Evolutionary conservation across 2,888 invertebrate species (phyloP).

Genomic region (Eumacrocentrus americanus): DNA sequence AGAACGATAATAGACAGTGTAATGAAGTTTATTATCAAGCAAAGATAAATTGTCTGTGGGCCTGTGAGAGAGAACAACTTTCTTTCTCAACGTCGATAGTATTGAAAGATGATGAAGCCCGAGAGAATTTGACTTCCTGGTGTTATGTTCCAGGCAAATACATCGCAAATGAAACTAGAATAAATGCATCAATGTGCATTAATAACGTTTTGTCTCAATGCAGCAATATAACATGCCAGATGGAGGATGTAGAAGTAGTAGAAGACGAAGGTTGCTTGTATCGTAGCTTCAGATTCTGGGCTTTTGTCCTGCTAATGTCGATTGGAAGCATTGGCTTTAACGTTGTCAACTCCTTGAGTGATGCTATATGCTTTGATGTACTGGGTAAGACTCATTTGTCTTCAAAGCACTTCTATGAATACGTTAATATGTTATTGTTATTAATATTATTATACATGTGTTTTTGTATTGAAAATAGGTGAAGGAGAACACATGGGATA

Average conservation of each 20-base stretch:
- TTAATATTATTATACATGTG: background rate
- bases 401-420: too few relatives aligned
- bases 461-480: conserved; percentile 63
- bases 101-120: background rate
- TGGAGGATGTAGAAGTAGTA: conserved; percentile 8
- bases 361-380: conserved; percentile 89
- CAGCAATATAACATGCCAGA: conserved; percentile 2
- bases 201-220: too few relatives aligned
- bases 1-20: background rate
- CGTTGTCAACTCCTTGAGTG: conserved; percentile 85
- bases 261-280: conserved; percentile 63
- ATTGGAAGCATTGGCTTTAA: conserved; percentile 81
- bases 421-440: background rate
- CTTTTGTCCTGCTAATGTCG: conserved; percentile 74
- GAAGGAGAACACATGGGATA: conserved; percentile 72
- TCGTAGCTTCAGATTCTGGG: conserved; percentile 72
- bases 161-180: too few relatives aligned
- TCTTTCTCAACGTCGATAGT: background rate
- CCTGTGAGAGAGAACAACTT: background rate
- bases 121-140: too few relatives aligned
- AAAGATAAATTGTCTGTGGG: background rate
- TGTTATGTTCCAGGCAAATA: too few relatives aligned
- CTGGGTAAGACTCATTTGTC: conserved; percentile 70
- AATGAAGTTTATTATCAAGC: conserved; percentile 5
- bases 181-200: too few relatives aligned